A percentile compares a stretch with the other conserved stretches of the same genome.
phyloP scores from a whole-genome alignment of 2,113 vertebrate species.

The Vimba vimba region DNA sequence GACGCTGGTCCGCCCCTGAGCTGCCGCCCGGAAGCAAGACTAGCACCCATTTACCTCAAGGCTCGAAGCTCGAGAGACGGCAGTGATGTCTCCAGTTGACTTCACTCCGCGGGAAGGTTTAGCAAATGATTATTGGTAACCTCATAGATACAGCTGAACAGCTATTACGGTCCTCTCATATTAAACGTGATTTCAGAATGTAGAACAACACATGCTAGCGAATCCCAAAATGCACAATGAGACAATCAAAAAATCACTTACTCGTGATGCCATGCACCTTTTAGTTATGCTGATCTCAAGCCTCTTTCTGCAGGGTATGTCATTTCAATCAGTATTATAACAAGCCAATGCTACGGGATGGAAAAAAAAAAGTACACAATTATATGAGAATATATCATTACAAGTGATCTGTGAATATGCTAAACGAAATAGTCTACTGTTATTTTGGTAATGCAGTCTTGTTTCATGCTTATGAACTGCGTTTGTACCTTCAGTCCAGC shows the following conservation, averaged over 20 bases:
- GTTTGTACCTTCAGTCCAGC: conserved; percentile 59
- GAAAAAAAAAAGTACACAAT: conserved; percentile 63
- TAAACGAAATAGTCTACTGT: conserved; percentile 66
- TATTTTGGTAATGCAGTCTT: conserved; percentile 70
- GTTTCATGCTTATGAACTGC: conserved; percentile 73
- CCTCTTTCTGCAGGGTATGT: conserved; percentile 75
- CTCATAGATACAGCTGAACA: conserved; percentile 42
- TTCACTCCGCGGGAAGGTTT: conserved; percentile 56
- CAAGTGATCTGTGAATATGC: conserved; percentile 79
- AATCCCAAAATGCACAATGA: conserved; percentile 67
- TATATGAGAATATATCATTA: conserved; percentile 73
- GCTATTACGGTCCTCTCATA: conserved; percentile 31
- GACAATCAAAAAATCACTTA: conserved; percentile 71
- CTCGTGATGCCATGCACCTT: conserved; percentile 68
- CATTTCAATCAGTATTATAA: conserved; percentile 76
- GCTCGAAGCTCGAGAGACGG: conserved; percentile 77
- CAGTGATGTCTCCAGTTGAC: conserved; percentile 61
- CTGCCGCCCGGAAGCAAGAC: conserved; percentile 60
- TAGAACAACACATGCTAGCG: conserved; percentile 53
- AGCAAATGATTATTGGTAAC: conserved; percentile 55
- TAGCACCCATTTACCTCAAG: conserved; percentile 78
- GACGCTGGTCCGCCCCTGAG: conserved; percentile 80
- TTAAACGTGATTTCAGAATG: conserved; percentile 29
- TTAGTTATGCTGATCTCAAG: conserved; percentile 73
- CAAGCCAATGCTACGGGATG: conserved; percentile 65